Percentiles rank a stretch among this genome's conserved stretches.
phyloP scores from a whole-genome alignment of 2,888 invertebrate genomes.

The Nematopogon swammerdamellus region DNA sequence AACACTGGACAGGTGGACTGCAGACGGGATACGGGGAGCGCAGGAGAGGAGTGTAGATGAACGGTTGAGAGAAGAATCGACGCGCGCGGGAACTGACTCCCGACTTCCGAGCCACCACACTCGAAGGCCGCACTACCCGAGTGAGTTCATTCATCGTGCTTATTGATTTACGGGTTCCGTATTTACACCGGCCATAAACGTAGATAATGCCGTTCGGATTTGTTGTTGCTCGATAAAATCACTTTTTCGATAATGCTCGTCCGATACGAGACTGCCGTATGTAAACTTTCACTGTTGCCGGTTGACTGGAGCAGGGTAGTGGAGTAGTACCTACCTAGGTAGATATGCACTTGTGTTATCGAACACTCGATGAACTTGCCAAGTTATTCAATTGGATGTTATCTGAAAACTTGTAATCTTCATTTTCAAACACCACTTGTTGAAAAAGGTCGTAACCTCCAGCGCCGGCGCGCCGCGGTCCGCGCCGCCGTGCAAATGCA shows the following conservation, averaged over 20 bases:
- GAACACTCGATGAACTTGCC: not conserved
- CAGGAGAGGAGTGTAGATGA: not conserved
- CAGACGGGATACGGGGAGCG: not conserved
- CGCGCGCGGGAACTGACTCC: not conserved
- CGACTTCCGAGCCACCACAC: not conserved
- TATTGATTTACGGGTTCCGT: not conserved
- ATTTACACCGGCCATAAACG: constrained; percentile 1
- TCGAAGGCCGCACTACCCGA: not conserved
- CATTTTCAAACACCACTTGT: no score
- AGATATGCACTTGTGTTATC: no score
- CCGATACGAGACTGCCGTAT: not conserved
- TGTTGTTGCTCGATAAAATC: constrained; percentile 35
- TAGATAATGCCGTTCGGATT: constrained; percentile 35
- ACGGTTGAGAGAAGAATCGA: no score
- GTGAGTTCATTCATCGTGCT: not conserved
- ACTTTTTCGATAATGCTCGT: not conserved
- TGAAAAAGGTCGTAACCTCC: no score
- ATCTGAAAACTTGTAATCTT: not conserved
- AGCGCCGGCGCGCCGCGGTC: no score
- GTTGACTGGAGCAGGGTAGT: not conserved
- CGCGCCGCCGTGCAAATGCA: no score
- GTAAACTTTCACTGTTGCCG: not conserved
- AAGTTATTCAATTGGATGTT: not conserved
- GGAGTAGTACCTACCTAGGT: no score
- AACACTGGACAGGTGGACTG: no score